phyloP scores from a whole-genome alignment of 2,797 vertebrate species.

The Hylomyscus alleni region DNA sequence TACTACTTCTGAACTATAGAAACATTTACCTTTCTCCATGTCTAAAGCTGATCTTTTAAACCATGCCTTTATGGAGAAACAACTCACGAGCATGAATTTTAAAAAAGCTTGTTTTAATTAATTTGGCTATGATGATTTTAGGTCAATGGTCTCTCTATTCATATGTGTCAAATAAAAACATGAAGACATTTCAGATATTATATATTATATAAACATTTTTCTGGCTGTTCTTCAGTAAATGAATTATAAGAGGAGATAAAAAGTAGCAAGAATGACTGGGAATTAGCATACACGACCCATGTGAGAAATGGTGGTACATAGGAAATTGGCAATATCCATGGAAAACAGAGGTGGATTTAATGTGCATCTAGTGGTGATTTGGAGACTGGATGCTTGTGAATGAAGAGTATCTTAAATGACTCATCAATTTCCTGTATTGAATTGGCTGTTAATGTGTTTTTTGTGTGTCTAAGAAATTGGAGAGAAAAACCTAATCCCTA shows the following conservation, averaged over 20 bases:
- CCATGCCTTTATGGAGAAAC: neutral
- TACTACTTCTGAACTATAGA: neutral
- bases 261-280: neutral
- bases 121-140: neutral
- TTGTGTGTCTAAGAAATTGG: neutral
- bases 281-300: neutral
- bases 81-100: too few relatives aligned
- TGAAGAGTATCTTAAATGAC: neutral
- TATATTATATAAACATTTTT: neutral
- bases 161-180: neutral
- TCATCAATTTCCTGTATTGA: constrained; percentile 30
- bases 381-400: neutral
- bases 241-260: neutral
- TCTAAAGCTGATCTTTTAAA: neutral
- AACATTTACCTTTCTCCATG: neutral
- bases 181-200: neutral
- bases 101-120: neutral
- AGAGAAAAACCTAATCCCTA: neutral
- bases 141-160: neutral
- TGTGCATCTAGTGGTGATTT: neutral
- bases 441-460: neutral
- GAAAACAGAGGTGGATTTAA: neutral
- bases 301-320: neutral
- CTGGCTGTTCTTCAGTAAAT: neutral
- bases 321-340: neutral